Conservation (phyloP, 2,113 vertebrate genomes). For the Sylvia atricapilla region DNA sequence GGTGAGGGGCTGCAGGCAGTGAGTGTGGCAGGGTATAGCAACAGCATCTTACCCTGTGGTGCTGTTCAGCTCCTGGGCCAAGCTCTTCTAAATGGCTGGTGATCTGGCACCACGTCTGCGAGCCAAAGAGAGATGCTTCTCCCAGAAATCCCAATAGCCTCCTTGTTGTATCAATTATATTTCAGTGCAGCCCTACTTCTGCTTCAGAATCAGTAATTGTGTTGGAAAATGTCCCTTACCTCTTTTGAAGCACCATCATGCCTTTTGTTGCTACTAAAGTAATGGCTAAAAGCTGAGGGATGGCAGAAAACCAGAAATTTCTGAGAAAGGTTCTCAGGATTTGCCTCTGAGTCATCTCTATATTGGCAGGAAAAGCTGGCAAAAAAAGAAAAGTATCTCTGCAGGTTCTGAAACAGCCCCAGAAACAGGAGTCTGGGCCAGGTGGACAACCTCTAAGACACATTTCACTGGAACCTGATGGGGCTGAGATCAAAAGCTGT, state of each 20-base stretch:
- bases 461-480: neutral
- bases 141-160: neutral
- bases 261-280: neutral
- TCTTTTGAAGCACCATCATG: neutral
- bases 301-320: neutral
- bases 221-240: neutral
- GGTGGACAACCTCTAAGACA: neutral
- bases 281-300: neutral
- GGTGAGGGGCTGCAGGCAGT: neutral
- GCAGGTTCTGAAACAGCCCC: neutral
- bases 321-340: neutral
- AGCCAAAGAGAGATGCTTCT: neutral
- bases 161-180: neutral
- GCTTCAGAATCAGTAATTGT: neutral
- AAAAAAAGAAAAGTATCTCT: neutral
- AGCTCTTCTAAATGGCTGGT: neutral
- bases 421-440: neutral
- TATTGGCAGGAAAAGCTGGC: neutral
- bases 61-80: neutral
- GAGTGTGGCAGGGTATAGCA: neutral
- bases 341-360: neutral
- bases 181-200: neutral
- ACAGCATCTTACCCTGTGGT: neutral
- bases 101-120: neutral
- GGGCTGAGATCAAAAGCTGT: neutral